Evolutionary conservation across 2,888 invertebrate genomes (phyloP), one percentile per base, ranked within the genome.

Genomic region (Busseola fusca): DNA sequence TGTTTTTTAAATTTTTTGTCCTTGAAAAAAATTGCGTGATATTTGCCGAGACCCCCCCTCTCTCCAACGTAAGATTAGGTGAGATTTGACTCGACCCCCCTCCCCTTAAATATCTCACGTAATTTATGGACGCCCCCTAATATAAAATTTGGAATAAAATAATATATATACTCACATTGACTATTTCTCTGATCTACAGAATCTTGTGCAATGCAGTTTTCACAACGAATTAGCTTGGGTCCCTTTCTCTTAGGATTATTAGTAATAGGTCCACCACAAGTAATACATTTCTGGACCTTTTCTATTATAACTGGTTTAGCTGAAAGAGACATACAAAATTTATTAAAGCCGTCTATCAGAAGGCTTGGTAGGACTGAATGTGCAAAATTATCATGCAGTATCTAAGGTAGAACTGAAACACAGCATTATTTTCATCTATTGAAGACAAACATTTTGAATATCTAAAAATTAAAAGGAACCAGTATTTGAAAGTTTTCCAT

Each of bases 161-260:
- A 45, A 48, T 56, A n/a, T n/a, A n/a, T n/a, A 64, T 78, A 90
- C 94, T 89, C 84, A 95, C 94, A 89, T 87, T 94, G 94, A 86
- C 89, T 94, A 87, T 89, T 92, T 85, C 94, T 91, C 77, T 94
- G 92, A 60, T 95, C 95, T 45, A 94, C 93, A 78, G 96, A 95
- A 83, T 97, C 97, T 83, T 96, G 96, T 74, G 96, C 96, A 83
- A 96, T 96, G 84, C 97, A 97, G 73, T 94, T 96, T 82, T 97
- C 97, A 85, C 97, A 97, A 75, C 97, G 93, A 81, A 96, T 96
- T 54, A 96, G 92, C 84, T 97, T 97, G 1, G 96, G 96, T 3
- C 96, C 97, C 91, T 97, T 97, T 81, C 97, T 94, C 87, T 97
- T 97, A 34, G 96, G 96, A 83, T 96, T 96, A 64, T 89, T 96